Base-by-base conservation (phyloP, 1,140 invertebrate species). In the Melipona quadrifasciata region DNA sequence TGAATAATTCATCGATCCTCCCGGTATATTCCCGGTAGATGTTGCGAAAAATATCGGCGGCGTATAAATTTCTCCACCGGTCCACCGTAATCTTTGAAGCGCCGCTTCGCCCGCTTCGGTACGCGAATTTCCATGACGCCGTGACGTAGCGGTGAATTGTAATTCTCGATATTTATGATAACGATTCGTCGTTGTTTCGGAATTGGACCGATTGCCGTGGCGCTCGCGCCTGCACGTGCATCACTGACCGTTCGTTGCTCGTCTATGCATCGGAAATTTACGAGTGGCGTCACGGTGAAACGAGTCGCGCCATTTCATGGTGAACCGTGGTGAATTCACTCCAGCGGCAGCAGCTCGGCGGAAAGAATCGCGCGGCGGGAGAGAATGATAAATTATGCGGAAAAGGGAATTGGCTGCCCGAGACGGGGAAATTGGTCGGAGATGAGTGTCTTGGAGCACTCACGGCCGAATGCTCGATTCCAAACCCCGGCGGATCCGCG, bases 361-460 rank as follows among this genome's bases (percentile, higher is more conserved):
- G 65, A 11, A 68, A 78, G 81, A 71, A 83, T 78, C 55, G 16
- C 6, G 39, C 39, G 21, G n/a, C 27, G 3, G 21, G 31, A 34
- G 39, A 34, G 55, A 2, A 72, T 77, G 61, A 88, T 88, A 84
- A 88, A 84, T 87, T 87, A 88, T 88, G 86, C 78, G 67, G 67
- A 88, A 85, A 87, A 1, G 75, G 67, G 86, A 89, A 89, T 89
- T 74, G 84, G 75, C 51, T 76, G 84, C 80, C 55, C n/a, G 68
- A 39, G 81, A n/a, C 11, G 74, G 39, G 64, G 27, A 83, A 78
- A 78, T 78, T 83, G 81, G 31, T 70, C n/a, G 55, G 11, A 55
- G 81, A 82, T 58, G 67, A 82, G 65, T 65, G 65, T 61, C 74
- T 78, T 61, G 55, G 14, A 53, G 34, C 31, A 21, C 27, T 70